Percentiles rank a stretch among this genome's conserved stretches.
These are phyloP conservation scores for Anagyrus pseudococci DNA, from an alignment of 2,888 invertebrate genomes.

Conservation along the genomic window DNA sequence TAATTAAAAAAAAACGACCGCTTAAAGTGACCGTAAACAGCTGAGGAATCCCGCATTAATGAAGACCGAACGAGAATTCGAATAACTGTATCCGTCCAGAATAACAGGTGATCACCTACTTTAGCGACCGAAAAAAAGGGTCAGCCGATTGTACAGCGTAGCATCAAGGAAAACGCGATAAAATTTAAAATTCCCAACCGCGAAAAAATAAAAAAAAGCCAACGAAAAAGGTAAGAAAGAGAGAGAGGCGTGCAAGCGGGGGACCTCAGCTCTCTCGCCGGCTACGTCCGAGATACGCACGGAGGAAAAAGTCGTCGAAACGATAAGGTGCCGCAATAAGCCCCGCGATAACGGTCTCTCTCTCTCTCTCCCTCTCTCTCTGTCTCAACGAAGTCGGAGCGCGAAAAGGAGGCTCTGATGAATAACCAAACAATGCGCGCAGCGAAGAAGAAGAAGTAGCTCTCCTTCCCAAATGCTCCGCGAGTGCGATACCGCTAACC, in stretches of 20 bases:
- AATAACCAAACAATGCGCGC: slow-evolving; percentile 13
- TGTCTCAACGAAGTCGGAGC: slow-evolving; percentile 8
- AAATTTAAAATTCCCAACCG: neutral
- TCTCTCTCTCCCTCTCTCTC: no score
- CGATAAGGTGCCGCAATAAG: slow-evolving; percentile 33
- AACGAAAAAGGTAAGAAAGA: neutral
- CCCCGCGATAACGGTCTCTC: slow-evolving; percentile 31
- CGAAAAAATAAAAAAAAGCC: neutral
- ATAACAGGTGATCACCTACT: no score
- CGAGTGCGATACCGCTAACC: no score
- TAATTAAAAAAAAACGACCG: no score
- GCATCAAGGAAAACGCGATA: neutral
- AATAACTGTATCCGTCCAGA: no score
- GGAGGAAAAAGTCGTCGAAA: neutral
- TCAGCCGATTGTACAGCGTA: no score
- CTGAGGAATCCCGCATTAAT: no score
- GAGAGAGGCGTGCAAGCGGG: neutral
- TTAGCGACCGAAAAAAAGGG: neutral
- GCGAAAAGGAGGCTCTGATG: slow-evolving; percentile 29
- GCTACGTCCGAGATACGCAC: no score
- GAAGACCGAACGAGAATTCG: no score
- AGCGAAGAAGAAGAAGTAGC: neutral
- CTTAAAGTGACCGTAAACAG: no score
- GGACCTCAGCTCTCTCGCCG: no score
- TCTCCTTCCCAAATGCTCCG: no score